phyloP scores from a whole-genome alignment of 2,113 vertebrate species.

The Vicugna pacos region DNA sequence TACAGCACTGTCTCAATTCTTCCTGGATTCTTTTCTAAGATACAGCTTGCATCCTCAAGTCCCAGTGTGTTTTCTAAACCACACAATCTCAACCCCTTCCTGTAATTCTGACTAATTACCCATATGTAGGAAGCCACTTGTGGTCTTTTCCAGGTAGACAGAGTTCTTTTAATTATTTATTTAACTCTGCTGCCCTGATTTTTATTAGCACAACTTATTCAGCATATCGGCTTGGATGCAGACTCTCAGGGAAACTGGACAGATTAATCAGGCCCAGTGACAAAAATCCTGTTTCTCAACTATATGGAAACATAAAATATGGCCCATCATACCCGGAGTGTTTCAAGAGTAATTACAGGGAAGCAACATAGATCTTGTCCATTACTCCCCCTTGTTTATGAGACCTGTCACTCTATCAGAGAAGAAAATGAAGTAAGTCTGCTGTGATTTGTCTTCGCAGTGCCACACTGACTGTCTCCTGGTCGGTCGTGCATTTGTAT shows the following conservation, averaged over 20 bases:
- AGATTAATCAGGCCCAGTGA: conserved; percentile 42
- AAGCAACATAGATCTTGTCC: conserved; percentile 55
- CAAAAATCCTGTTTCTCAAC: conserved; percentile 57
- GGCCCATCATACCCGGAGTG: not conserved
- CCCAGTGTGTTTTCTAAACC: not conserved
- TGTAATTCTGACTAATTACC: not conserved
- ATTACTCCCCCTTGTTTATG: conserved; percentile 66
- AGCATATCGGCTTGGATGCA: not conserved
- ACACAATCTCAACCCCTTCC: not conserved
- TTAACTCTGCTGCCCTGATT: conserved; percentile 25
- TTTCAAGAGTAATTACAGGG: conserved; percentile 64
- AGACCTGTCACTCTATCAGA: conserved; percentile 59
- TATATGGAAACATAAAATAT: conserved; percentile 69
- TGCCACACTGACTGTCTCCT: not conserved
- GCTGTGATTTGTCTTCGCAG: conserved; percentile 61
- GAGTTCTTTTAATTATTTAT: conserved; percentile 5
- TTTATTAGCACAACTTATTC: conserved; percentile 9
- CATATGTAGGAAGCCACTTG: not conserved
- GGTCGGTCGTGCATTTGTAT: conserved; percentile 41
- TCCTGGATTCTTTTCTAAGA: not conserved
- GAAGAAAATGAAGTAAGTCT: conserved; percentile 68
- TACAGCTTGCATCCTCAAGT: not conserved
- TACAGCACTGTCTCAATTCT: not conserved
- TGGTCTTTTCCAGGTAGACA: not conserved
- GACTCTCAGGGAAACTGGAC: not conserved